Evolutionary conservation across 2,113 vertebrate genomes (phyloP), one percentile per base, ranked within the genome.

Genomic region (Myotis brandtii): DNA sequence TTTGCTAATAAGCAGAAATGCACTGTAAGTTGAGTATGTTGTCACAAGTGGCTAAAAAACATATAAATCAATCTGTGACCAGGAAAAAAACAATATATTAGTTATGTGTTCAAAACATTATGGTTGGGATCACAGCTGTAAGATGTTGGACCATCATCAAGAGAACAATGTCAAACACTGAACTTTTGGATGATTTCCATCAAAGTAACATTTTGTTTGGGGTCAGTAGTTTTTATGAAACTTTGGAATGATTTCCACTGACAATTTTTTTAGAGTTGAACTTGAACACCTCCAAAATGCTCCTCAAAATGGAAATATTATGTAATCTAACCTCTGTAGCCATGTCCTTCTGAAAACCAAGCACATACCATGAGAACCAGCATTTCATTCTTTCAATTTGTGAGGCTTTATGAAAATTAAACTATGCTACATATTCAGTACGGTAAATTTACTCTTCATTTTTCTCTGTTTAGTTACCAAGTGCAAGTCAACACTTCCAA

Each of bases 91-190:
- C 40, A 77, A 11, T 77, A 72, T 83, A 95, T 92, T 95, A 97
- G 96, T 90, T 97, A 83, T 34, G 77, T 43, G 84, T 91, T 93
- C 92, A 94, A 97, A 97, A 93, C 92, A 95, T 89, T 93, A 94
- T 87, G 84, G 90, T 85, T 96, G 86, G 70, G 43, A 87, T 97
- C 94, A 98, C 98, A 98, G 98, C 98, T 98, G 98, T 98, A 97
- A 93, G 85, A 97, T 98, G 95, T 98, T 98, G 98, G 96, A 96
- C 91, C 70, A 89, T 98, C 96, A 97, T 97, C 96, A 97, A 97
- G 97, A 96, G 96, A 98, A 96, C 96, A 97, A 98, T 97, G 98
- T 98, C 98, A 98, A 98, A 98, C 98, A 97, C 82, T 98, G 95
- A 97, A 96, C 66, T 90, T 96, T 96, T 98, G 98, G 98, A 98